Base-by-base conservation (phyloP, 2,888 invertebrate species). In the Carpatolechia fugitivella region DNA sequence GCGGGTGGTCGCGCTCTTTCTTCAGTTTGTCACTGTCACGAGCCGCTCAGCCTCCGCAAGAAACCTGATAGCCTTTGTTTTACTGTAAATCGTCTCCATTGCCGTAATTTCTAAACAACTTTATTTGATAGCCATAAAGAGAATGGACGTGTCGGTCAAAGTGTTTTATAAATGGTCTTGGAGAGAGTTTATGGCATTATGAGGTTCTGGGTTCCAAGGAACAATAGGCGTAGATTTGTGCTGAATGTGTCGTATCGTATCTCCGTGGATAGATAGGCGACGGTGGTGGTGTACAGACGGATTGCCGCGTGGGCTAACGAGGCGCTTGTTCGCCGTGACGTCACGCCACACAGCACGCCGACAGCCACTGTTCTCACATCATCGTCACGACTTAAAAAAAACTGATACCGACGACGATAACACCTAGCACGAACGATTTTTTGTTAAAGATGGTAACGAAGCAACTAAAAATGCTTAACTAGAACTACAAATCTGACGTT, bases 1-100 rank as follows among this genome's bases (percentile, higher is more conserved):
- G 48, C 49, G 30, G 55, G 58, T 58, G 58, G 58, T 58, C 58
- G 38, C 13, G 24, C 35, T 18, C 50, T 30, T 30, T 40, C 48
- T 29, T 33, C 57, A 36, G 40, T 57, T 52, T 52, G 56, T 58
- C 58, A 55, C 51, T 56, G 56, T 58, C 60, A 52, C 41, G 40
- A 20, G 46, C 38, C 38, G 36, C 44, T 38, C 48, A 11, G 48
- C 49, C 35, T 33, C 38, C 50, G 50, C 50, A 29, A 31, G 50
- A 50, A 38, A 50, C 38, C 24, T 36, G 38, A 50, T 38, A 31
- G 11, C n/a, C 49, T 49, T 35, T 35, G 49, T 49, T 35, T 47
- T 49, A 31, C 33, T 20, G 38, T 38, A 50, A 36, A 38, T 38
- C 14, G 44, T 44, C 33, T 44, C 52, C 18, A 44, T 18, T 13